A percentile compares a stretch with the other conserved stretches of the same genome.
These are phyloP conservation scores for Eilema caniola DNA, from an alignment of 2,888 invertebrate species.

Conservation along the genomic window DNA sequence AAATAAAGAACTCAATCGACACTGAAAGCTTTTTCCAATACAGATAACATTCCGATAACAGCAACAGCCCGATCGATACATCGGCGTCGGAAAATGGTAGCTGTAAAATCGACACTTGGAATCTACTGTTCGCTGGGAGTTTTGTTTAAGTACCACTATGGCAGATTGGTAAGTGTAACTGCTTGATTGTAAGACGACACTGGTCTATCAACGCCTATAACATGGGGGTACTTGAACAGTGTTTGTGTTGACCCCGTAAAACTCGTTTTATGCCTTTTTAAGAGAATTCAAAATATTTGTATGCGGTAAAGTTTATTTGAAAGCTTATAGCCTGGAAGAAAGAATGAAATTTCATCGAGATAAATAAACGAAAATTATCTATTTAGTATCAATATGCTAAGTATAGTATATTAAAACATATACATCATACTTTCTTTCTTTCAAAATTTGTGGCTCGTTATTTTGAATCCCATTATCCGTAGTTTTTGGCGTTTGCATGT, in stretches of 20 bases:
- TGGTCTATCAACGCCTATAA: neutral
- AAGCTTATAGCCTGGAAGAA: too few species aligned
- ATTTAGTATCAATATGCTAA: too few species aligned
- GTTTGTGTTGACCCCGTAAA: neutral
- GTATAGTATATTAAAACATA: too few species aligned
- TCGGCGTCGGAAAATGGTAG: neutral
- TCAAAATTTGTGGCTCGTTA: too few species aligned
- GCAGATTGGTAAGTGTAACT: neutral
- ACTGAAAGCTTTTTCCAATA: slow-evolving; percentile 52
- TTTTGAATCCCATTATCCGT: too few species aligned
- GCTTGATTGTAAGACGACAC: neutral
- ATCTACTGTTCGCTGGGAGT: slow-evolving; percentile 1
- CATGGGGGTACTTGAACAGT: neutral
- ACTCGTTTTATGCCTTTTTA: neutral
- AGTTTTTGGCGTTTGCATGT: too few species aligned
- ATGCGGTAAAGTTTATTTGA: too few species aligned
- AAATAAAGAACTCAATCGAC: slow-evolving; percentile 42
- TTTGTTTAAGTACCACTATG: neutral
- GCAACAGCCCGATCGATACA: slow-evolving; percentile 40
- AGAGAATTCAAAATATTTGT: too few species aligned
- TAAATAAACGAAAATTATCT: too few species aligned
- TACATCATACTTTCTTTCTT: too few species aligned
- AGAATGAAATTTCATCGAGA: too few species aligned
- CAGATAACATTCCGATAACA: slow-evolving; percentile 43
- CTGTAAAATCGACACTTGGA: neutral